Base-by-base conservation (phyloP, 2,113 vertebrate genomes). In the Turnix velox region DNA sequence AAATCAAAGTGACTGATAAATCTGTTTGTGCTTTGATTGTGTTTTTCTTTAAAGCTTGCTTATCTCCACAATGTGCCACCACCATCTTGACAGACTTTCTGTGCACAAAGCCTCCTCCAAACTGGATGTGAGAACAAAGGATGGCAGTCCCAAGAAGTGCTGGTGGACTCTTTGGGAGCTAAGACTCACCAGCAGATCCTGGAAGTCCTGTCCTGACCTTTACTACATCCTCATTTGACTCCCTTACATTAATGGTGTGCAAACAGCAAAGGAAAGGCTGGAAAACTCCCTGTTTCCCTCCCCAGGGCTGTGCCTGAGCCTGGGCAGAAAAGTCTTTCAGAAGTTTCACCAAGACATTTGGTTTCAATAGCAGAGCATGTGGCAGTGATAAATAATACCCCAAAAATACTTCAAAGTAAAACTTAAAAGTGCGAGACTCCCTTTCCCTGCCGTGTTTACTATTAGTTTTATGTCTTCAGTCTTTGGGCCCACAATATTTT, bases 371-470 rank as follows among this genome's bases (percentile, higher is more conserved):
- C 72, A 90, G 84, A 92, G 76, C 97, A 98, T 97, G 96, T 98
- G 98, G 97, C 96, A 97, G 27, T 95, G 97, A 97, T 98, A 97
- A 97, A 96, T 96, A 96, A 91, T 93, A 90, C 83, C 95, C 88
- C 85, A 95, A 97, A 97, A 94, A 75, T 93, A 97, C 98, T 98
- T 98, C 97, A 98, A 98, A 98, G 98, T 51, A 91, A 94, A 96
- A 97, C 91, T 95, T 97, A 85, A 95, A 97, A 98, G 97, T 96
- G 82, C 52, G 84, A 87, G 92, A 96, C 95, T 97, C 96, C 91
- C 94, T 93, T 75, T 94, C 95, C 98, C 96, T 97, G 95, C 95
- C 65, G 96, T 94, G 97, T 96, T 94, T 94, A 95, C 95, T 96
- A 51, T 96, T 96, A 94, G 96, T 96, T 96, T 97, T 96, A 97